These are phyloP conservation scores for Paramisgurnus dabryanus DNA, from an alignment of 2,113 vertebrate genomes.

Conservation along the genomic window DNA sequence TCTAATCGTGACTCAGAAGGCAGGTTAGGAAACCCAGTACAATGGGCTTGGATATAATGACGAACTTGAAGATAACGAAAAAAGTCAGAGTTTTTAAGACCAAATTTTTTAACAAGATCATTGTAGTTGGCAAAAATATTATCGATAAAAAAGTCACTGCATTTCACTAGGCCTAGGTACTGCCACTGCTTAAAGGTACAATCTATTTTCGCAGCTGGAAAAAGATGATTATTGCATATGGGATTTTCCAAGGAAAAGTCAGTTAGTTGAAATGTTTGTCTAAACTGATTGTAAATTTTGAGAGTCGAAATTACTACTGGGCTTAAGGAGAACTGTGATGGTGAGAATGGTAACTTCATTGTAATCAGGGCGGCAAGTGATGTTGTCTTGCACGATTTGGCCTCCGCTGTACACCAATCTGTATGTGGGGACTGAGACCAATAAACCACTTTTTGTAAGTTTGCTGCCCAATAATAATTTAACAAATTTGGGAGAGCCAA, in stretches of 20 bases:
- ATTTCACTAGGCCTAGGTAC: neutral
- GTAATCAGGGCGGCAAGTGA: neutral
- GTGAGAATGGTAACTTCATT: slow-evolving; percentile 7
- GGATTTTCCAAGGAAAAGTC: neutral
- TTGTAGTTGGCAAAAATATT: slow-evolving; percentile 1
- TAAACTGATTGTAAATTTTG: slow-evolving; percentile 2
- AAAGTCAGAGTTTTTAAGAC: neutral
- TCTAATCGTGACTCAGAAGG: neutral
- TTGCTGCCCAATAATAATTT: too few relatives aligned
- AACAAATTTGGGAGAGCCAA: too few relatives aligned
- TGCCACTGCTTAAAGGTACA: neutral
- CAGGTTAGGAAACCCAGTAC: neutral
- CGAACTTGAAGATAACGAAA: neutral
- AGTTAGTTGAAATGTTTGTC: neutral
- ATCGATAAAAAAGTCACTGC: neutral
- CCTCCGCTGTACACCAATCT: neutral
- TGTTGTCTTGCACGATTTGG: neutral
- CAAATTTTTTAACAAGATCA: neutral
- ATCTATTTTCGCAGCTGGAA: neutral
- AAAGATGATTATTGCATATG: neutral
- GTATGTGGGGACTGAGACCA: neutral
- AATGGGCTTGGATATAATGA: neutral
- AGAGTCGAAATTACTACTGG: neutral
- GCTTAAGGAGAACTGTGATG: neutral
- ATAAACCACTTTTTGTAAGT: too few relatives aligned